Conservation (phyloP, 2,113 vertebrate species). For the Charina bottae region DNA sequence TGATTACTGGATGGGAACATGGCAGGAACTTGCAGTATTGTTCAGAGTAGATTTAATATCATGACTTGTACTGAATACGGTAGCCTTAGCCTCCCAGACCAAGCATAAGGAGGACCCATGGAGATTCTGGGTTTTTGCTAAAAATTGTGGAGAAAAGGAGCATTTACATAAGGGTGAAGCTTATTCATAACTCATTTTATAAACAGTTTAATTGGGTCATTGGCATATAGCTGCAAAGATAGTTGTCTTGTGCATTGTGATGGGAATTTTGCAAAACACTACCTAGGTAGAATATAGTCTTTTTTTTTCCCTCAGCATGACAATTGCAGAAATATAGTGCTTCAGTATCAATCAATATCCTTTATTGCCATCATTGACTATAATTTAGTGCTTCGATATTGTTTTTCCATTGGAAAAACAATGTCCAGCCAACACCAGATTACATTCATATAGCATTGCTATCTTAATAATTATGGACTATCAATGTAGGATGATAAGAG, state of each 20-base stretch:
- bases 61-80: neutral
- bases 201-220: neutral
- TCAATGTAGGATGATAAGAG: neutral
- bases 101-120: neutral
- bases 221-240: neutral
- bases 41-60: neutral
- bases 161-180: neutral
- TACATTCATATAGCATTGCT: neutral
- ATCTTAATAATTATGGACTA: neutral
- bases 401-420: slow-evolving; percentile 16
- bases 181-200: neutral
- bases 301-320: neutral
- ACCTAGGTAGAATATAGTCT: neutral
- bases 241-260: neutral
- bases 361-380: neutral
- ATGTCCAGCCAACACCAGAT: neutral
- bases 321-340: neutral
- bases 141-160: neutral
- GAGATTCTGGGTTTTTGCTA: neutral
- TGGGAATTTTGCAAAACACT: neutral
- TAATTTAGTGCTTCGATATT: neutral
- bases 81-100: neutral
- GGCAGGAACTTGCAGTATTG: neutral
- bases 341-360: neutral
- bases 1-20: neutral